A percentile compares a stretch with the other conserved stretches of the same genome.
These are phyloP conservation scores for Lasioglossum lativentre DNA, from an alignment of 2,888 invertebrate species.

Conservation along the genomic window DNA sequence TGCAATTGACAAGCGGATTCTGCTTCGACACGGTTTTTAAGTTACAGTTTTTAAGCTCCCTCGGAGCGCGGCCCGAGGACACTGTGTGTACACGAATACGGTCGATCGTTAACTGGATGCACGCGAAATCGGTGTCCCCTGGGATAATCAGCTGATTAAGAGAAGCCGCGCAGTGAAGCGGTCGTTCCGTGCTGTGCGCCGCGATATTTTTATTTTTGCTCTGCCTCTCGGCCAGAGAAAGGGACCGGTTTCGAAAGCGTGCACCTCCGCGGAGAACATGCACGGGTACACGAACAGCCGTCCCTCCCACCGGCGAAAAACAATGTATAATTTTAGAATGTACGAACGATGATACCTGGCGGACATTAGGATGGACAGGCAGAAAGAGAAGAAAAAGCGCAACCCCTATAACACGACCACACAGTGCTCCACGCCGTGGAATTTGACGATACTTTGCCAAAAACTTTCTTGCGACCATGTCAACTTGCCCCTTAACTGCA, in stretches of 20 bases:
- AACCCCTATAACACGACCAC: background rate
- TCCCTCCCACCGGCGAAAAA: conserved; percentile 38
- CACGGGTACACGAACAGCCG: conserved; percentile 30
- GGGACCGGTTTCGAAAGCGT: conserved; percentile 47
- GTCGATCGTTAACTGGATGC: conserved; percentile 31
- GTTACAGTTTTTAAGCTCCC: background rate
- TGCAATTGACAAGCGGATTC: conserved; percentile 5
- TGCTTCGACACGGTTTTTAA: conserved; percentile 8
- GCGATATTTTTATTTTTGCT: conserved; percentile 2
- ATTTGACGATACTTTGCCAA: background rate
- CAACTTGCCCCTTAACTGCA: background rate
- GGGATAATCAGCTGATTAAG: conserved; percentile 41
- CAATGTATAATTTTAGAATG: conserved; percentile 46
- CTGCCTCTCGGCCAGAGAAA: background rate
- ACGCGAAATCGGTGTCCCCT: conserved; percentile 24
- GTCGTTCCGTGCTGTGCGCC: background rate
- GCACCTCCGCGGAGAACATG: conserved; percentile 7
- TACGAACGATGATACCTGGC: conserved; percentile 28
- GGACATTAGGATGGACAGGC: background rate
- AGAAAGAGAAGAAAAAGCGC: background rate
- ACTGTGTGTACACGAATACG: background rate
- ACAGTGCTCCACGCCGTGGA: background rate
- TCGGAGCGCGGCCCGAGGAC: background rate
- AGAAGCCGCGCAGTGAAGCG: background rate
- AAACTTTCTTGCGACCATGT: background rate